Evolutionary conservation across 1,140 invertebrate genomes (phyloP), one percentile per base, ranked within the genome.

Genomic region (Pogonomyrmex barbatus): DNA sequence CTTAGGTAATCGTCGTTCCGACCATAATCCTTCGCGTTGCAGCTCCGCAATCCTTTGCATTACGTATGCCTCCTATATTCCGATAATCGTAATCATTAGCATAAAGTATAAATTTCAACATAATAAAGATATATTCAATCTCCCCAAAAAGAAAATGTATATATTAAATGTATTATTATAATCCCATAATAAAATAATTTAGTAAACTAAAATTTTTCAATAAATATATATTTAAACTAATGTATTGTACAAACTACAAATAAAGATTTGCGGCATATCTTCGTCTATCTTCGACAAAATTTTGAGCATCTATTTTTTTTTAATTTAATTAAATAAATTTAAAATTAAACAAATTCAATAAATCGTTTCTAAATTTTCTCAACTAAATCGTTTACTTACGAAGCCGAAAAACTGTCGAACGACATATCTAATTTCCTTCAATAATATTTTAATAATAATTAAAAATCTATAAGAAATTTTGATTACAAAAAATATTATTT

Each of bases 21-120:
- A 97, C 99, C 99, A 99, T 89, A 99, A 95, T 42, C 99, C 99
- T 92, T 99, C 97, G 90, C 96, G 97, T 94, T 97, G 98, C 91
- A 97, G 95, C 95, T 99, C 98, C 36, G 97, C 96, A 91, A 99
- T 97, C 92, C 98, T 96, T 93, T 98, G 97, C 96, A 99, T 97
- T 50, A 99, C 98, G 95, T 98, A 97, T 14, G 98, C 98, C 96
- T 99, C 99, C 95, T 96, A 30, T 60, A 88, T 85, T 52, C 54
- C 30, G 0, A 75, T 6, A 78, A 65, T 17, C 4, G 33, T 12
- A 8, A 14, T 1, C 2, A 54, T 79, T 79, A 79, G n/a, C 45
- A 52, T 50, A 30, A 67, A 67, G 45, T 45, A 1, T 24, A 24
- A 76, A 42, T n/a, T 60, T n/a, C 65, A 52, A 63, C 58, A 56